phyloP scores from a whole-genome alignment of 2,888 invertebrate genomes.

The Torymus texanus region DNA sequence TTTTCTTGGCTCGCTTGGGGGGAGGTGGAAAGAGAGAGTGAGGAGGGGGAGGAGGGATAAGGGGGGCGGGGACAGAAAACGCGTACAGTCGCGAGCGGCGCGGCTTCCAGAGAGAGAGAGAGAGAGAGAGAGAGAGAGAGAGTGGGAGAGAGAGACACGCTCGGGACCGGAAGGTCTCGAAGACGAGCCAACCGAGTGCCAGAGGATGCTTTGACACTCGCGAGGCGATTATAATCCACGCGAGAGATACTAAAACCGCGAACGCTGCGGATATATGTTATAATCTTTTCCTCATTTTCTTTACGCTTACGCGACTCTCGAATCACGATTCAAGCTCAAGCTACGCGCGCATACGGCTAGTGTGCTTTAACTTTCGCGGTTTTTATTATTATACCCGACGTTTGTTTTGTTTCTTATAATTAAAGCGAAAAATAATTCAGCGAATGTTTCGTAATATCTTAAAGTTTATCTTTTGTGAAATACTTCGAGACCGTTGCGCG shows the following conservation, averaged over 20 bases:
- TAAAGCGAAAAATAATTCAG: too few species aligned
- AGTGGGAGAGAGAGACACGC: conserved; percentile 13
- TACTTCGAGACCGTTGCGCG: too few species aligned
- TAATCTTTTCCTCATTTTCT: too few species aligned
- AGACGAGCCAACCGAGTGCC: conserved; percentile 2
- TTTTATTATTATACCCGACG: too few species aligned
- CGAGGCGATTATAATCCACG: not conserved
- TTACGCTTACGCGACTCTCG: too few species aligned
- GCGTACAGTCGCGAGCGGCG: not conserved
- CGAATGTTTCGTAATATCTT: too few species aligned
- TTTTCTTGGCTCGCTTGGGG: conserved; percentile 16
- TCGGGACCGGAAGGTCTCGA: conserved; percentile 1
- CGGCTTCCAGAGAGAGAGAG: not conserved
- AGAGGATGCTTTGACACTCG: conserved; percentile 18
- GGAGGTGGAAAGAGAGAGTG: not conserved
- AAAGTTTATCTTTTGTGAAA: too few species aligned
- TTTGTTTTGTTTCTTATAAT: too few species aligned
- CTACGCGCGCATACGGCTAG: too few species aligned
- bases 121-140: conserved; percentile 22
- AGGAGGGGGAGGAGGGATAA: not conserved
- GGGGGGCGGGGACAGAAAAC: conserved; percentile 11
- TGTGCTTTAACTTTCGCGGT: too few species aligned
- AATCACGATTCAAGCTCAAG: too few species aligned
- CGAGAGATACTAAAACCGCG: not conserved
- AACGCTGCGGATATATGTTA: too few species aligned